Base-by-base conservation (phyloP, 2,797 vertebrate genomes). In the Gymnoscopelus microlampas region DNA sequence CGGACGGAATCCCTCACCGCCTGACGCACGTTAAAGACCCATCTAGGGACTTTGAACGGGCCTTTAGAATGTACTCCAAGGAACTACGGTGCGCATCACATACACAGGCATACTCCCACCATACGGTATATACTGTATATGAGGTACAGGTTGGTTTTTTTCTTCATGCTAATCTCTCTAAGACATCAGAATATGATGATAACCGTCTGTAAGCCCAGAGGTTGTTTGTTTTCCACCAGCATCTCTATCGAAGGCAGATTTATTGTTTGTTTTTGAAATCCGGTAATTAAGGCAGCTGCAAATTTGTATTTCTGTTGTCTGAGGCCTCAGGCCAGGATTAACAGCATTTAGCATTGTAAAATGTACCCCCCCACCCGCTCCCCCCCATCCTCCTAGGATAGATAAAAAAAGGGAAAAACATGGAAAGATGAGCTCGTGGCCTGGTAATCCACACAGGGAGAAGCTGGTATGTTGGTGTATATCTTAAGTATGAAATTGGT, bases 231-330 rank as follows among this genome's bases (percentile, higher is more conserved):
- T 87, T 81, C 83, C 74, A 85, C 76, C 74, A 81, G 84, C 80
- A 77, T 90, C 76, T 89, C 86, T 87, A 83, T 91, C 87, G 77
- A 75, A 85, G 83, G 76, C 80, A 80, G 71, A 73, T 82, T 83
- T 85, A 87, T 89, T 93, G 90, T 92, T 93, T 90, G 86, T 88
- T 89, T 90, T 90, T 78, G 74, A 92, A 93, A 92, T 88, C 88
- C 69, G 71, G 81, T 91, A 91, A 93, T 93, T 93, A 92, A 90
- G 80, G 78, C 86, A 86, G 90, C 89, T 86, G 84, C 76, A 88
- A 88, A 92, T 93, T 82, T 89, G 89, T 91, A 89, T 92, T 92
- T 91, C 81, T 92, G 87, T 88, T 89, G 89, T 92, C 85, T 89
- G 82, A 76, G 77, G 88, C 93, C 89, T 80, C 44, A 9, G 89